Evolutionary conservation across 1,140 invertebrate genomes (phyloP), one percentile per base, ranked within the genome.

Genomic region (Penaeus japonicus): DNA sequence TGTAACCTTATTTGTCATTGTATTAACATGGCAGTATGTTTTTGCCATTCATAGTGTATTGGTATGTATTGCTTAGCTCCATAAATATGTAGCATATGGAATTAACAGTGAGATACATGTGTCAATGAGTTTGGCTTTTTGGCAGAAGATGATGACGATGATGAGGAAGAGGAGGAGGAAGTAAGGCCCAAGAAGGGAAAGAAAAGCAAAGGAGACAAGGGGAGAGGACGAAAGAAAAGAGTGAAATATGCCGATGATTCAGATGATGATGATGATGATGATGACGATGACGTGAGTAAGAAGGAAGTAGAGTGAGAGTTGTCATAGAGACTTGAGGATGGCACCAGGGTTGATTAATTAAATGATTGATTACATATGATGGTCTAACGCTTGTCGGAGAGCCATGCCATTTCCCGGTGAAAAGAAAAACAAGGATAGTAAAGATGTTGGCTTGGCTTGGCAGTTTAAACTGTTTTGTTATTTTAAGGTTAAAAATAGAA

Each of bases 201-300:
- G 32, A 79, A 47, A 79, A 47, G 27, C 22, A 47, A 79, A n/a
- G 53, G 53, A 47, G 30, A 35, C 10, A 24, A 35, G n/a, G 77
- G 77, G 53, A 24, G 65, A 70, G 77, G 77, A 24, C 77, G 77
- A 20, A 32, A 47, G n/a, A 32, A 47, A 17, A 39, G 77, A n/a
- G 53, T 79, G n/a, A 32, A 47, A 17, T 79, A 79, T n/a, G 77
- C 77, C 27, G 77, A 79, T 39, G 77, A 79, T 79, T 79, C 77
- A n/a, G 77, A 79, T 47, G 77, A 79, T 79, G 77, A 79, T 47
- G 77, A 79, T 35, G 77, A 79, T 47, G 77, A 39, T 47, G 39
- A 35, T 47, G 30, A n/a, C 77, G 17, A 32, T 70, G n/a, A 30
- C 65, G 27, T 35, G 18, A 30, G 22, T 35, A 47, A 79, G 17